A percentile compares a stretch with the other conserved stretches of the same genome.
These are phyloP conservation scores for Tragopan temminckii DNA, from an alignment of 2,797 vertebrate genomes.

Conservation along the genomic window DNA sequence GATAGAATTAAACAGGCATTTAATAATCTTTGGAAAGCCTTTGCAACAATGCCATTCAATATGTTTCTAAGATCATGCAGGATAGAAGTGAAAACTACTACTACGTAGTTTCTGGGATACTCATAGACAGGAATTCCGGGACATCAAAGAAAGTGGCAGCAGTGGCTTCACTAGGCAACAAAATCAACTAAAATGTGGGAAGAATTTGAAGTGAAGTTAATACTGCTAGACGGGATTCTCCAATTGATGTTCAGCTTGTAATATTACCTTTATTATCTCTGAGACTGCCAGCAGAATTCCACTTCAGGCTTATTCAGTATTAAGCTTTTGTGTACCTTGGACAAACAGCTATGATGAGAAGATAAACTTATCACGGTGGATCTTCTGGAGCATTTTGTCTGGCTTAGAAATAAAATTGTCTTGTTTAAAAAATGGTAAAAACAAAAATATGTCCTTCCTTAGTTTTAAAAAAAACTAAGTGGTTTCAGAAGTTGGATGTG, in stretches of 20 bases:
- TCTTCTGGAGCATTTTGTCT: not conserved
- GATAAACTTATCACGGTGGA: not conserved
- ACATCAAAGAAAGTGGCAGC: not conserved
- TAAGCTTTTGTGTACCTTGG: not conserved
- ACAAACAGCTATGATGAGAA: not conserved
- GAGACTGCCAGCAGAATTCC: not conserved
- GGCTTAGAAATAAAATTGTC: not conserved
- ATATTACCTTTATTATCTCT: not conserved
- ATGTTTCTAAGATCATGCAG: not conserved
- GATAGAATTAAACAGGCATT: not conserved
- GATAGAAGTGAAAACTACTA: not conserved
- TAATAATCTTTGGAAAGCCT: not conserved
- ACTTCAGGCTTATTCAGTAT: not conserved
- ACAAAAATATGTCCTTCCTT: not conserved
- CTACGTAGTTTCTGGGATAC: not conserved
- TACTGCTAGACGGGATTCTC: not conserved
- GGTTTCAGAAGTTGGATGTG: not conserved
- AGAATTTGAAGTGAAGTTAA: not conserved
- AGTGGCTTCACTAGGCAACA: not conserved
- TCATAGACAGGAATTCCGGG: not conserved
- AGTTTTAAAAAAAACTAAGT: not conserved
- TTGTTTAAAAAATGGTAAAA: not conserved
- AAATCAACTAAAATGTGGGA: not conserved
- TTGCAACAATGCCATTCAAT: not conserved
- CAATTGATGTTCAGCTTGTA: not conserved